These are phyloP conservation scores for Mastomys coucha DNA, from an alignment of 2,113 vertebrate species.

Conservation along the genomic window DNA sequence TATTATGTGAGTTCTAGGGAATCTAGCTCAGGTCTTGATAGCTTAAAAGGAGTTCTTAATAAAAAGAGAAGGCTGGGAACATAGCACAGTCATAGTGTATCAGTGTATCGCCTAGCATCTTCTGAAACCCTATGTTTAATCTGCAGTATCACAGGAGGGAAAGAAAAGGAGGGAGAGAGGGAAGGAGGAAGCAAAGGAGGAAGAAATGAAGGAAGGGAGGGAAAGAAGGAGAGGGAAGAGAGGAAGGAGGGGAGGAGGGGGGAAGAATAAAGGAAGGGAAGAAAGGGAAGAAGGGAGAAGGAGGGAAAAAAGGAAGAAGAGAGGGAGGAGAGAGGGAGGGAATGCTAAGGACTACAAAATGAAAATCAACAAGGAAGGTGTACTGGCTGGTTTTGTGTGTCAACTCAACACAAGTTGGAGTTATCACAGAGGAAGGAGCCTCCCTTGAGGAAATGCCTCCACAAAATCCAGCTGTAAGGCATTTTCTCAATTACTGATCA, in stretches of 20 bases:
- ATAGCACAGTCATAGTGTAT: neutral
- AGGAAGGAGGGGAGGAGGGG: neutral
- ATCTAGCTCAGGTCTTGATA: neutral
- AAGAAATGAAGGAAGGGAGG: too few relatives aligned
- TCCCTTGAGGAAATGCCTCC: too few relatives aligned
- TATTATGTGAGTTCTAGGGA: neutral
- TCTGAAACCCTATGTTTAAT: neutral
- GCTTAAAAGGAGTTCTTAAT: neutral
- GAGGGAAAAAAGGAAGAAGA: rapidly evolving
- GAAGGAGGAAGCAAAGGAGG: too few relatives aligned
- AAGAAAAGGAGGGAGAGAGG: neutral
- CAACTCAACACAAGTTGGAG: too few relatives aligned
- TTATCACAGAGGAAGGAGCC: too few relatives aligned
- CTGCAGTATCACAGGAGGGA: too few relatives aligned
- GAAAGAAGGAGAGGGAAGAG: too few relatives aligned
- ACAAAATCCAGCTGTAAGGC: too few relatives aligned
- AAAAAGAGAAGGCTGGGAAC: neutral
- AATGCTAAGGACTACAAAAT: neutral
- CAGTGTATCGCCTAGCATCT: neutral
- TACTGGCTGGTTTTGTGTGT: too few relatives aligned
- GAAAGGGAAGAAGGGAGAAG: too few relatives aligned
- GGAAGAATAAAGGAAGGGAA: neutral
- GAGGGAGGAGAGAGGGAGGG: neutral
- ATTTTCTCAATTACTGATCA: too few relatives aligned
- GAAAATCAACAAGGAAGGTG: neutral